phyloP scores from a whole-genome alignment of 2,797 vertebrate genomes.

The Rhincodon typus region DNA sequence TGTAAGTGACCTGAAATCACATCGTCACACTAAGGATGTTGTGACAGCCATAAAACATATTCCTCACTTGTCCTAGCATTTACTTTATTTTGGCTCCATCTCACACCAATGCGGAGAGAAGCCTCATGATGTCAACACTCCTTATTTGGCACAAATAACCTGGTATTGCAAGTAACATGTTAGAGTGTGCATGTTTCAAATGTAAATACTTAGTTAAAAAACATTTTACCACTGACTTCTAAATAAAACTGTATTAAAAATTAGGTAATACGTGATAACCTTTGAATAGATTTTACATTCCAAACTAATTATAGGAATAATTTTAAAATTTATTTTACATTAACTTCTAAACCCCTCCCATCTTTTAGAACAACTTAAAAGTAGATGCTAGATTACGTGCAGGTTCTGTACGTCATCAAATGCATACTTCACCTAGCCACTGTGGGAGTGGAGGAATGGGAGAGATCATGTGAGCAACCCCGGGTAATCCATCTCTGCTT shows the following conservation, averaged over 20 bases:
- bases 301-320: not conserved
- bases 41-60: not conserved
- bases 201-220: not conserved
- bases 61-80: not conserved
- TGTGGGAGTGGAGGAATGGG: no score
- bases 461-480: not conserved
- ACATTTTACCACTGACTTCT: not conserved
- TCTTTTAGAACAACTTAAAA: not conserved
- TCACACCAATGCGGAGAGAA: no score
- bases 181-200: not conserved
- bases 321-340: not conserved
- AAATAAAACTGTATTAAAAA: not conserved
- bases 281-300: not conserved
- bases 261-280: no score
- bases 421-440: not conserved
- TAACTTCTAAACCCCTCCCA: not conserved
- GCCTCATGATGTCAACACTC: no score
- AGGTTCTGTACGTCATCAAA: no score
- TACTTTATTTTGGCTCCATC: no score
- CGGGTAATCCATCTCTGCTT: not conserved
- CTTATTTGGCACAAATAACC: no score
- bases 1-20: not conserved
- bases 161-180: not conserved
- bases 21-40: not conserved
- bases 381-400: not conserved